Conservation (phyloP, 37 sponge, comb jelly and placozoan species). For the Halisarca cf. caerulea region DNA sequence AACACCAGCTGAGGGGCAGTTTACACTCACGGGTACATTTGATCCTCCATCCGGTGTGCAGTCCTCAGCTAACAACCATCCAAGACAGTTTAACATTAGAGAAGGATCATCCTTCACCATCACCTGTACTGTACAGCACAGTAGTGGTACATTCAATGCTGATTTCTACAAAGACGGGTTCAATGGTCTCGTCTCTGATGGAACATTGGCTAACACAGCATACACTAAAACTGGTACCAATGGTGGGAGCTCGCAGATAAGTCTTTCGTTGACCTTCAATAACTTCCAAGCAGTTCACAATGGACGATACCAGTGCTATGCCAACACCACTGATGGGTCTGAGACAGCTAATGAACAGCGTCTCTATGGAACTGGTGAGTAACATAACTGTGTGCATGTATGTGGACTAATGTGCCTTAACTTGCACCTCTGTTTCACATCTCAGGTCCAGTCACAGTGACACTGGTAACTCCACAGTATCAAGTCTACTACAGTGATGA, state of each 20-base stretch:
- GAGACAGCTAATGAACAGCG: not conserved
- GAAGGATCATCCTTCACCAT: slow-evolving; percentile 3
- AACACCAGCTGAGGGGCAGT: too few species aligned
- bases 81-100: not conserved
- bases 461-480: not conserved
- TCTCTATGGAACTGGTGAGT: slow-evolving; percentile 12
- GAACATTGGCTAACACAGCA: not conserved
- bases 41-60: not conserved
- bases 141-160: not conserved
- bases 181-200: not conserved
- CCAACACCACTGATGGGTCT: not conserved
- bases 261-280: not conserved
- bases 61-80: not conserved
- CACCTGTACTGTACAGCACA: not conserved
- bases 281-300: slow-evolving; percentile 10
- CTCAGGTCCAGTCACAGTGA: not conserved
- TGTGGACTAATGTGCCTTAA: not conserved
- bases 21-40: not conserved
- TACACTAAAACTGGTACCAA: not conserved
- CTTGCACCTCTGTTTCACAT: too few species aligned
- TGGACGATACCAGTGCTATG: not conserved
- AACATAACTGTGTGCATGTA: not conserved
- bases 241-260: not conserved
- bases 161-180: slow-evolving; percentile 8
- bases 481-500: not conserved